phyloP scores from a whole-genome alignment of 2,113 vertebrate genomes.

The Festucalex cinctus region DNA sequence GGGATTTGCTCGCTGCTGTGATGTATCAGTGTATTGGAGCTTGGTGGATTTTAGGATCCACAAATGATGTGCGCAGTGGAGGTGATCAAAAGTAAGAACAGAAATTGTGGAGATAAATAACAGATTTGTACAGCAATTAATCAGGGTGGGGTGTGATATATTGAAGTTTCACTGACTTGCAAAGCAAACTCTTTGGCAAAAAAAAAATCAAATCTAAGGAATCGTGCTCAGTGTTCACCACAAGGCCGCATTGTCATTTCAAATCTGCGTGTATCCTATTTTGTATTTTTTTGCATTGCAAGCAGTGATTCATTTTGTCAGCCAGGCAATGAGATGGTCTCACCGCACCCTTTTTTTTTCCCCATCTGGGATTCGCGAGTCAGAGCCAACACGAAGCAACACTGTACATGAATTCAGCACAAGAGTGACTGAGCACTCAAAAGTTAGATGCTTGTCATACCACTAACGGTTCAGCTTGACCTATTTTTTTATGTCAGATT shows the following conservation, averaged over 20 bases:
- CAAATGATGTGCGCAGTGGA: constrained; percentile 64
- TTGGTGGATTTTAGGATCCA: constrained; percentile 25
- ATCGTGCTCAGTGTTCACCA: constrained; percentile 44
- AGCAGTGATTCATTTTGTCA: constrained; percentile 50
- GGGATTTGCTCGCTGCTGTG: constrained; percentile 45
- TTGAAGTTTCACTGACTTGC: constrained; percentile 60
- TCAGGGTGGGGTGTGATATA: constrained; percentile 46
- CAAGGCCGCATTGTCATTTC: neutral
- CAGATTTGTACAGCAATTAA: constrained; percentile 67
- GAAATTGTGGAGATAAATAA: constrained; percentile 63
- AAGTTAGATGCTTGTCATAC: constrained; percentile 43
- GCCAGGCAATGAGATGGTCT: constrained; percentile 33
- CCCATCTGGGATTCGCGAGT: constrained; percentile 51
- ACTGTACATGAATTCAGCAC: constrained; percentile 67
- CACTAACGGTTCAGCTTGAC: constrained; percentile 30
- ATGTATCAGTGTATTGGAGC: constrained; percentile 37
- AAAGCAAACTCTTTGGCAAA: constrained; percentile 71
- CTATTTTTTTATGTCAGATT: constrained; percentile 32
- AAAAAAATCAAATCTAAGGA: constrained; percentile 57
- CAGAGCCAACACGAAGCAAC: constrained; percentile 59
- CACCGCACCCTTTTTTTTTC: constrained; percentile 35
- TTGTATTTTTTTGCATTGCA: constrained; percentile 31
- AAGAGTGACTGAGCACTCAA: constrained; percentile 44
- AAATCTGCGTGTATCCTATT: constrained; percentile 33
- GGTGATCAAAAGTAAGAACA: constrained; percentile 51